Conservation (phyloP, 2,888 invertebrate genomes). For the Herminia tarsipennalis region DNA sequence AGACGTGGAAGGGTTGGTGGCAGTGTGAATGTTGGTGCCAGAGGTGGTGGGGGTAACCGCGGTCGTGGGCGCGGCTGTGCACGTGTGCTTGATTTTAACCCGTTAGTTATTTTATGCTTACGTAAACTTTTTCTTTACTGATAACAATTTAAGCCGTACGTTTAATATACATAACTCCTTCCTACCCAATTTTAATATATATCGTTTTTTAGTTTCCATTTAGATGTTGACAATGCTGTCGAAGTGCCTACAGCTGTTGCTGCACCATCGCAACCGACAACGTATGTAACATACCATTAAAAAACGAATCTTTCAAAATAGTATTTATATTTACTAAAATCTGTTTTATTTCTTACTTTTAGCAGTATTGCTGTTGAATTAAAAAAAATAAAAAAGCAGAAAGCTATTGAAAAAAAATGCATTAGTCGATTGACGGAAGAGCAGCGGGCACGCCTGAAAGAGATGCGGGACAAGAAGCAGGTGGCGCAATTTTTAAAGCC, state of each 20-base stretch:
- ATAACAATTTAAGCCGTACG: background rate
- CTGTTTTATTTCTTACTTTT: background rate
- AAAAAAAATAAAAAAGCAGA: background rate
- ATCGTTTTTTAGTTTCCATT: background rate
- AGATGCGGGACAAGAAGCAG: conserved; percentile 6
- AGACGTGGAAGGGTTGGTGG: too few species aligned
- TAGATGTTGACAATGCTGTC: background rate
- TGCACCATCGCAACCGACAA: background rate
- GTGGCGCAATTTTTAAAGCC: conserved; percentile 6
- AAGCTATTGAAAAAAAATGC: background rate
- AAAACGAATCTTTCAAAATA: background rate
- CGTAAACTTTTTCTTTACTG: too few species aligned
- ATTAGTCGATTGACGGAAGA: background rate
- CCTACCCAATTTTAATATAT: background rate
- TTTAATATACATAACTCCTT: background rate
- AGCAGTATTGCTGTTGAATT: background rate
- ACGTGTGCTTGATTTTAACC: conserved; percentile 1
- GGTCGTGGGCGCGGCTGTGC: background rate
- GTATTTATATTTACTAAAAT: too few species aligned
- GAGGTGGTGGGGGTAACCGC: background rate
- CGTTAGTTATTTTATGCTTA: conserved; percentile 4
- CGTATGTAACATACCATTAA: background rate
- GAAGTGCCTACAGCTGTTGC: background rate
- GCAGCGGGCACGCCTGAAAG: background rate
- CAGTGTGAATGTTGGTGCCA: background rate